These are phyloP conservation scores for Drosophila kohkoa DNA, from an alignment of 1,140 invertebrate genomes.

Conservation along the genomic window DNA sequence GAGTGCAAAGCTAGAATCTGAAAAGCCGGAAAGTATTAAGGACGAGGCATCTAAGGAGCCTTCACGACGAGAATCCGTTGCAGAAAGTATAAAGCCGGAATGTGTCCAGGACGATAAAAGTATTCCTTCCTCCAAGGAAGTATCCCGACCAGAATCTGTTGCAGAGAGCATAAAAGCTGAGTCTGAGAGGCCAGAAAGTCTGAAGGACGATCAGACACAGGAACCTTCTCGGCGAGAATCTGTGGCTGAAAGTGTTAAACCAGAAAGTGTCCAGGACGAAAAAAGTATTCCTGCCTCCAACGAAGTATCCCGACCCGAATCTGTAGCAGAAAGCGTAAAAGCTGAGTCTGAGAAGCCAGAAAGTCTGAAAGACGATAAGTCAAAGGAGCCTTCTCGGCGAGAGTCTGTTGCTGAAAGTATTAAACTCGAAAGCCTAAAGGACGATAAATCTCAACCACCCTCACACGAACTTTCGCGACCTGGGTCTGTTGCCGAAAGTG, in stretches of 20 bases:
- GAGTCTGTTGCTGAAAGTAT: constrained; percentile 39
- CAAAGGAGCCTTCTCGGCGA: constrained; percentile 59
- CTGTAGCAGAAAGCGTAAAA: constrained; percentile 38
- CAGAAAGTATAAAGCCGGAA: constrained; percentile 17
- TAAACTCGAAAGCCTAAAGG: constrained; percentile 18
- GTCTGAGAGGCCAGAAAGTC: constrained; percentile 2
- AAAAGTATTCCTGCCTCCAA: constrained; percentile 46
- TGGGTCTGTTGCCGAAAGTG: constrained; percentile 30
- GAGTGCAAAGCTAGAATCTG: constrained; percentile 39
- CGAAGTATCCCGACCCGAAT: constrained; percentile 42
- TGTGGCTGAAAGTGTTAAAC: constrained; percentile 22
- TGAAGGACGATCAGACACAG: no score
- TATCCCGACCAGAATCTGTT: constrained; percentile 46
- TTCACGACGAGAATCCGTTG: constrained; percentile 49
- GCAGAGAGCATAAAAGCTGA: constrained; percentile 26
- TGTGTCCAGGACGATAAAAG: constrained; percentile 27
- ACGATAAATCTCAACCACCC: constrained; percentile 28
- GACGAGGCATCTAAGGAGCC: constrained; percentile 22
- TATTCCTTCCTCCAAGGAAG: constrained; percentile 14
- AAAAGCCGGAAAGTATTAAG: constrained; percentile 16
- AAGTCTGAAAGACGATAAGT: constrained; percentile 35
- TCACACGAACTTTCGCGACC: constrained; percentile 41
- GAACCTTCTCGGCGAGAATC: constrained; percentile 10
- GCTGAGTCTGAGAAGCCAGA: constrained; percentile 31
- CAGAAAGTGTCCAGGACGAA: constrained; percentile 6